Evolutionary conservation across 2,888 invertebrate species (phyloP), one percentile per base, ranked within the genome.

Genomic region (Abrostola triplasia): DNA sequence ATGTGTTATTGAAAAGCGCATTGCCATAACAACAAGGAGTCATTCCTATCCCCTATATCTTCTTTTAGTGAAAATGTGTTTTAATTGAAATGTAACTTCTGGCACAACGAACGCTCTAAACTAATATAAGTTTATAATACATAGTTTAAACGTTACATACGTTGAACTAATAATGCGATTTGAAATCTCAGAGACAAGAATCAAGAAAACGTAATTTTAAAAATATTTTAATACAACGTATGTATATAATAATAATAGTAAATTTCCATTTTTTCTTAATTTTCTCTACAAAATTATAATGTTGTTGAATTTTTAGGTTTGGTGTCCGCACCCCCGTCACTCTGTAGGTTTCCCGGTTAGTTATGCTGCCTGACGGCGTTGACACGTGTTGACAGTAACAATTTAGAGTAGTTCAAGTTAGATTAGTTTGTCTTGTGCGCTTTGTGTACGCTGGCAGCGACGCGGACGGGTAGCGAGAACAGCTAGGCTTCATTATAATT

Each of bases 1-100:
- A n/a, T n/a, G n/a, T n/a, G n/a, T n/a, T n/a, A 56, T 56, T 69
- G 52, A 41, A 73, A 59, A 68, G 57, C 40, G 8, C 55, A 56
- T 55, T 47, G 61, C 24, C 42, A 36, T 66, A 55, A 64, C 55
- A 64, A 69, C 64, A 64, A 24, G 8, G 11, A 41, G 44, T 8
- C 44, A 44, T 12, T 44, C 13, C 44, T 13, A 13, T 13, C 44
- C 12, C 9, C 13, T 6, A 44, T 13, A 12, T 8, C 44, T 44
- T 44, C 13, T 12, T 44, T 5, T 13, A 7, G 4, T 13, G 8
- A 9, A 13, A 9, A 12, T 13, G 6, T 6, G 10, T 40, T 40
- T 40, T 40, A 8, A 40, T 10, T 10, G 40, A 40, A 40, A 2
- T 40, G 40, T 40, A 24, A 24, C 24, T 24, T 24, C 24, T 4